Evolutionary conservation across 2,113 vertebrate species (phyloP).

Genomic region (Echinops telfairi): DNA sequence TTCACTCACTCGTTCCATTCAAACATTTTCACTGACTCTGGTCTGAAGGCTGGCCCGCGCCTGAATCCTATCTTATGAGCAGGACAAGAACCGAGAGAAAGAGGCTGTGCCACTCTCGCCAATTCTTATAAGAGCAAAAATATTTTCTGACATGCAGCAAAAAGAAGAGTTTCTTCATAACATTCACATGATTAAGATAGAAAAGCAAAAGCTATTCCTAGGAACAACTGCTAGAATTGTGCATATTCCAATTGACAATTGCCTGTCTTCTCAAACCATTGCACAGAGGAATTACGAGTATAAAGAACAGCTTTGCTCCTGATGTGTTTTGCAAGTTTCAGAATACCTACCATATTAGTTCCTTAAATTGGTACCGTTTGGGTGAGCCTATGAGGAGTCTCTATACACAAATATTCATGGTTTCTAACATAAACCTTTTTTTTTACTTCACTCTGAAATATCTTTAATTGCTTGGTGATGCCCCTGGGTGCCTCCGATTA

Average conservation of each 20-base stretch:
- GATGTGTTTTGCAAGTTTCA: constrained; percentile 50
- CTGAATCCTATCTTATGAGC: too few relatives aligned
- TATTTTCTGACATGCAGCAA: constrained; percentile 53
- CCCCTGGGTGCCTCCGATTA: constrained; percentile 45
- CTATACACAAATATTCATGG: constrained; percentile 62
- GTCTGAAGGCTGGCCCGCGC: too few relatives aligned
- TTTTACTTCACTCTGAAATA: constrained; percentile 71
- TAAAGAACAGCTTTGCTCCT: constrained; percentile 39
- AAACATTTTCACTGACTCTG: too few relatives aligned
- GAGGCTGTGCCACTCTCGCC: too few relatives aligned
- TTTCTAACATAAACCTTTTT: constrained; percentile 65
- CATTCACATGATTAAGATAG: constrained; percentile 35
- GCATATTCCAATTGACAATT: constrained; percentile 58
- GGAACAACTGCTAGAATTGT: constrained; percentile 45
- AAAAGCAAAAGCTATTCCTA: constrained; percentile 68
- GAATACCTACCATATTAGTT: constrained; percentile 59
- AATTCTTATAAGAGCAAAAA: constrained; percentile 22
- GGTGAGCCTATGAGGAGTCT: constrained; percentile 65
- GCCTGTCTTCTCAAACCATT: constrained; percentile 59
- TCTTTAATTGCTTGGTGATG: constrained; percentile 60
- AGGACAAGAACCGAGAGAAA: too few relatives aligned
- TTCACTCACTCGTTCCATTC: too few relatives aligned
- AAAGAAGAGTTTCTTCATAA: not conserved
- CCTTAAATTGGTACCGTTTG: constrained; percentile 69
- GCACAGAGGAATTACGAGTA: constrained; percentile 55